Evolutionary conservation across 1,140 invertebrate species (phyloP), one percentile per base, ranked within the genome.

Genomic region (Drosophila erecta): DNA sequence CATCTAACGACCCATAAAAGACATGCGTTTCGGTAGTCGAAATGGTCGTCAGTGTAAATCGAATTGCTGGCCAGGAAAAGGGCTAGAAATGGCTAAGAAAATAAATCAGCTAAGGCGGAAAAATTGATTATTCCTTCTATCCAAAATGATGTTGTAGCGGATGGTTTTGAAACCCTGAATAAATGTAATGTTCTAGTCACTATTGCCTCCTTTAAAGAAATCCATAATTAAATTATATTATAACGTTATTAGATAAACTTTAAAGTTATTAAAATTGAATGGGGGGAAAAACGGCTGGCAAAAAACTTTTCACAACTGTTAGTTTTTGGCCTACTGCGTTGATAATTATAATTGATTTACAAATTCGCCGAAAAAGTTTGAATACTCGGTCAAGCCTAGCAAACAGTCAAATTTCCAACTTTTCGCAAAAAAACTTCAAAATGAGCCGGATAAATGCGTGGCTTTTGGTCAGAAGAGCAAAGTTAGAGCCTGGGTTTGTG

Each of bases 1-100:
- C 62, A 65, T 38, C 66, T 72, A 80, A 84, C 72, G 71, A 67
- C 76, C 76, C 78, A 85, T 84, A 76, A 71, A 58, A 49, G 69
- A 73, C 71, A 74, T 73, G 69, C 71, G 69, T 51, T 67, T 27
- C 58, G 46, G 27, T 43, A 64, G 44, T 43, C 64, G n/a, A 14
- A 35, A 67, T 41, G 46, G 64, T 50, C 56, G 69, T 49, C 67
- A 47, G 41, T 56, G 46, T 76, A 84, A 83, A 84, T 84, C 80
- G 84, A 84, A 84, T 66, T 55, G 43, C 66, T 35, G 47, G 47
- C 49, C 64, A 40, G 47, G 47, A 69, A 56, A 40, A 56, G 27
- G 41, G 30, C 41, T 46, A 30, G 15, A 38, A 20, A 27, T 38
- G 37, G 22, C 15, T 10, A 17, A 12, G 4, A 3, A 22, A 54